Evolutionary conservation across 2,888 invertebrate species (phyloP).

Genomic region (Ichneumoninae sp.): DNA sequence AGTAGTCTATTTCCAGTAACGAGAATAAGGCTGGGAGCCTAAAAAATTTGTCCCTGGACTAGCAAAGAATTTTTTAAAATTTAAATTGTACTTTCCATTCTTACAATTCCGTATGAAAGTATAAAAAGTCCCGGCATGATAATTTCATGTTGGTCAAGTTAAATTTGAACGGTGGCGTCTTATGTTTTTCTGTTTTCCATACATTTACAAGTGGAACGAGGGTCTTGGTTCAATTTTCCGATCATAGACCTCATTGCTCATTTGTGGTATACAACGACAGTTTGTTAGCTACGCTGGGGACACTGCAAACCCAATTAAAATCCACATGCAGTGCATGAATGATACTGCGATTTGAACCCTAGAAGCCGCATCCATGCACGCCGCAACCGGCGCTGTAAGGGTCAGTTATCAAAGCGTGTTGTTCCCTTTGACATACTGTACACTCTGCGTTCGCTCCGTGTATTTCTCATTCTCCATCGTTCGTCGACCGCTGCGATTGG

Average conservation of each 20-base stretch:
- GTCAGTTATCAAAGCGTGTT: slow-evolving; percentile 42
- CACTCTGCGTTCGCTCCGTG: background rate
- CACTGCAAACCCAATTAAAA: slow-evolving; percentile 45
- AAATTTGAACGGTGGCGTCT: background rate
- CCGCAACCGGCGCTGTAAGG: slow-evolving; percentile 21
- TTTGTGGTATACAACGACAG: slow-evolving; percentile 13
- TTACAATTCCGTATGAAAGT: too few species aligned
- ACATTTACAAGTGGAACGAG: background rate
- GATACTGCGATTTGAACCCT: background rate
- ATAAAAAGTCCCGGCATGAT: background rate
- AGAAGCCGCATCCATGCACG: slow-evolving; percentile 2
- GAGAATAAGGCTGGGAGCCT: background rate
- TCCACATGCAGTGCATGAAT: slow-evolving; percentile 34
- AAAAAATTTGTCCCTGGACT: too few species aligned
- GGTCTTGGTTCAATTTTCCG: slow-evolving; percentile 4
- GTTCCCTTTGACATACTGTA: slow-evolving; percentile 29
- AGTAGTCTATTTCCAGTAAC: background rate
- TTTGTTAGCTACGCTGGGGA: slow-evolving; percentile 21
- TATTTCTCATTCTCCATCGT: background rate
- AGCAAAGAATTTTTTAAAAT: too few species aligned
- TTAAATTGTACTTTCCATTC: too few species aligned
- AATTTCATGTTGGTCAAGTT: background rate
- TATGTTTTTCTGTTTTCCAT: background rate
- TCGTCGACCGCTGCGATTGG: slow-evolving; percentile 10
- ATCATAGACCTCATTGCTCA: slow-evolving; percentile 34